Base-by-base conservation (phyloP, 2,113 vertebrate genomes). In the Butorides virescens region DNA sequence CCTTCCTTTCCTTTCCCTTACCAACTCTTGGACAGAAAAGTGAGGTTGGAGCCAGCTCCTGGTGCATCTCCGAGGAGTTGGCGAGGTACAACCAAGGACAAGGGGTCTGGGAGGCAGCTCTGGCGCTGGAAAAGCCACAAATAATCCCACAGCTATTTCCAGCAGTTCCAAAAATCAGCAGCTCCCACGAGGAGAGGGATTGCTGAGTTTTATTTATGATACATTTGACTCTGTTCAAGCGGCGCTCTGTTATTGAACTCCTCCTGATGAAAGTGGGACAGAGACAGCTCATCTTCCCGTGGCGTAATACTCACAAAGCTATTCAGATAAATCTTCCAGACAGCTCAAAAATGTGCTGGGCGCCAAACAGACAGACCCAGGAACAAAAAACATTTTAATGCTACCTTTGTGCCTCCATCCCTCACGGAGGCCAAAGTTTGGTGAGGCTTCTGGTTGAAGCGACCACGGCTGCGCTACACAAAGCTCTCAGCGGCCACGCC, bases 391-490 rank as follows among this genome's bases (percentile, higher is more conserved):
- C 21, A 21, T 63, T 89, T 56, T 12, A 71, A 52, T 2, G 34
- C 66, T 67, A 22, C 34, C 6, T 50, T 34, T 34, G n/a, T 44
- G 62, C 36, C 65, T 30, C n/a, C 1, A 1, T 49, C 42, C n/a
- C 52, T 71, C 39, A 37, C 0, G 1, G 39, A 53, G 27, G 49
- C 5, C 22, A 17, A n/a, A n/a, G 7, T 1, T 25, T 15, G 34
- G 61, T 52, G 13, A 77, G 34, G 26, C 39, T 86, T 72, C 29
- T 73, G 37, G 11, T 67, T 13, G 23, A 70, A 88, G 70, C 59
- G 44, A 59, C 53, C 0, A 2, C 42, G 37, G 9, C 32, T 32
- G n/a, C 0, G 2, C 37, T 0, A 1, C 25, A 23, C 1, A 0
- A 82, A 62, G 21, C 53, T 56, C 34, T 29, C 27, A 36, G 9